Conservation (phyloP, 2,888 invertebrate species). For the Melinaea menophilus region DNA sequence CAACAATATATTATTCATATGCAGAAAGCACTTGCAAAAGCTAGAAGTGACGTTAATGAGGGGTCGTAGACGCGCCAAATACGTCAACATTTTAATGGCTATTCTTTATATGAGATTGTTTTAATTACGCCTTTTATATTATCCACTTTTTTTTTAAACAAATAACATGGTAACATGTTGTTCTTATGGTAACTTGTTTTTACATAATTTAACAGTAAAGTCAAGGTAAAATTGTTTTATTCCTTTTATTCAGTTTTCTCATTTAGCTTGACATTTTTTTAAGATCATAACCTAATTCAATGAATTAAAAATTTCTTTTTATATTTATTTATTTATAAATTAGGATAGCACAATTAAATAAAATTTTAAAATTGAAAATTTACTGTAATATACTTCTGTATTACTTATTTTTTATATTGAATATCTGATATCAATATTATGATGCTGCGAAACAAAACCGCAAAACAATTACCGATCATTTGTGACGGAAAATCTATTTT, state of each 20-base stretch:
- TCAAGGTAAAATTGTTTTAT: too few relatives aligned
- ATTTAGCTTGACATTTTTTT: too few relatives aligned
- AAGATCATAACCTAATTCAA: too few relatives aligned
- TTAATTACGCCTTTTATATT: not conserved
- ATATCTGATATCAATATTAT: not conserved
- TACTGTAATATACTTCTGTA: too few relatives aligned
- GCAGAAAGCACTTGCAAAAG: not conserved
- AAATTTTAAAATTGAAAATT: too few relatives aligned
- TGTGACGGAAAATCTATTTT: not conserved
- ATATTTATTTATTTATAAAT: too few relatives aligned
- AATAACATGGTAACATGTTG: not conserved
- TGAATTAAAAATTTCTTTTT: too few relatives aligned
- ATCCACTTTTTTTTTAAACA: not conserved
- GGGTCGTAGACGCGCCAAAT: not conserved
- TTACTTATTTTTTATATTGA: not conserved
- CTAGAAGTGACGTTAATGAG: not conserved
- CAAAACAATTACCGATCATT: slow-evolving; percentile 1
- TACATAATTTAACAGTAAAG: not conserved
- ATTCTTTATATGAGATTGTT: not conserved
- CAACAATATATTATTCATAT: not conserved
- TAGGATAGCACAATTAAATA: too few relatives aligned
- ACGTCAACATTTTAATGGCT: not conserved
- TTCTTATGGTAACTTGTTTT: not conserved
- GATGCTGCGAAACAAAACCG: not conserved
- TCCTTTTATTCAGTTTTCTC: too few relatives aligned